Evolutionary conservation across 2,888 invertebrate species (phyloP), one percentile per base, ranked within the genome.

Genomic region (Drosophila putrida): DNA sequence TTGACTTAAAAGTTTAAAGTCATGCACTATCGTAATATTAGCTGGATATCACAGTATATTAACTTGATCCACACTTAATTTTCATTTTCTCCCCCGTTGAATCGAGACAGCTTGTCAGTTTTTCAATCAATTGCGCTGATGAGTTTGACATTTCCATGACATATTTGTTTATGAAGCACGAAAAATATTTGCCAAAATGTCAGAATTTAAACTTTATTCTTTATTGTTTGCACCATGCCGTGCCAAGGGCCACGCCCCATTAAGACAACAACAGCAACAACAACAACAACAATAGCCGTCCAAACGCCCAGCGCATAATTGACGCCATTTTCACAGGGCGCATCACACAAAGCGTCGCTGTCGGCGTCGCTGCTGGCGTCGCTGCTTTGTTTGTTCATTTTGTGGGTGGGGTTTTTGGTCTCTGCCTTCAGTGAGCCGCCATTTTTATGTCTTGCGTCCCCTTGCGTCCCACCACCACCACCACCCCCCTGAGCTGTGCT

Each of bases 81-180:
- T 28, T 20, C 36, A 15, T 20, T 13, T 20, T 10, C n/a, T 10
- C 8, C 15, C 36, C 35, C 25, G 13, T n/a, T 13, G 15, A 44
- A 44, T 44, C 44, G 47, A 55, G 66, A 54, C 49, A 46, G 44
- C 86, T 83, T 83, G 83, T 86, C 88, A 88, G 83, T 74, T 78
- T 74, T 82, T 72, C 89, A 80, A 88, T 87, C 88, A 88, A 69
- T 78, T 66, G 60, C 60, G 55, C 72, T 85, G 84, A 85, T 85
- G 88, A 85, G 88, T 88, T 83, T 86, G 86, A 82, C 86, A 86
- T 89, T 89, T 88, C 74, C 84, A 80, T 89, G 86, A 80, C 86
- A 86, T 88, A 88, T 86, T 86, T 86, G 82, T 61, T 88, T 86
- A 74, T 59, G 81, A 67, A 61, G 78, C 85, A 82, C 82, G 88